Base-by-base conservation (phyloP, 2,113 vertebrate species). In the Ammodytes dubius region DNA sequence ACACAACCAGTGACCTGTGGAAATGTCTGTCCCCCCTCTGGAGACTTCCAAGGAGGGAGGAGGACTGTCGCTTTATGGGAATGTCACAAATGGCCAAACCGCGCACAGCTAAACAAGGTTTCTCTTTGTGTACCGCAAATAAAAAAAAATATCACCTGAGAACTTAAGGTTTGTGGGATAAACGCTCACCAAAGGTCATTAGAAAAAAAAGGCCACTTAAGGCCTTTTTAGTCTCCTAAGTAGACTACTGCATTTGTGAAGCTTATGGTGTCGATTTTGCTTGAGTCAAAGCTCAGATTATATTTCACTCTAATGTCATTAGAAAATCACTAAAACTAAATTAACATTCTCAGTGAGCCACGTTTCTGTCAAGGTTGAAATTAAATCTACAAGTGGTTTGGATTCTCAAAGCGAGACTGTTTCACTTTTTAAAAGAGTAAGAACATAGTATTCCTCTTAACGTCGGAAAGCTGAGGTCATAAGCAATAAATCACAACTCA, bases 1-100 rank as follows among this genome's bases (percentile, higher is more conserved):
- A 83, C 85, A 84, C n/a, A 63, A 90, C 45, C 88, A 85, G 74
- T 89, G 90, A 94, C 93, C 91, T 89, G 90, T 91, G 85, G 86
- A 89, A 92, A 93, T 87, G 80, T 79, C 84, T 89, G 81, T 90
- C 75, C 82, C 75, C 82, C 81, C 87, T 76, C 72, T 35, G 50
- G 82, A 89, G 89, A 85, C 69, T 63, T 78, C 67, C 80, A 61
- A 60, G 0, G 64, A 65, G 69, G 72, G 60, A 89, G 83, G 77
- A 81, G 73, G 73, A 68, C 46, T 37, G 43, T 53, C n/a, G 80
- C 65, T 88, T 84, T 74, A 87, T 84, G 84, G 84, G 82, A 88
- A 93, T 77, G 77, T 85, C 87, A 83, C 86, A 87, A 87, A 86
- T 83, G 58, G 49, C 67, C 77, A 76, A 82, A 81, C 70, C n/a